Conservation (phyloP, 2,113 vertebrate genomes). For the Oreotrochilus melanogaster region DNA sequence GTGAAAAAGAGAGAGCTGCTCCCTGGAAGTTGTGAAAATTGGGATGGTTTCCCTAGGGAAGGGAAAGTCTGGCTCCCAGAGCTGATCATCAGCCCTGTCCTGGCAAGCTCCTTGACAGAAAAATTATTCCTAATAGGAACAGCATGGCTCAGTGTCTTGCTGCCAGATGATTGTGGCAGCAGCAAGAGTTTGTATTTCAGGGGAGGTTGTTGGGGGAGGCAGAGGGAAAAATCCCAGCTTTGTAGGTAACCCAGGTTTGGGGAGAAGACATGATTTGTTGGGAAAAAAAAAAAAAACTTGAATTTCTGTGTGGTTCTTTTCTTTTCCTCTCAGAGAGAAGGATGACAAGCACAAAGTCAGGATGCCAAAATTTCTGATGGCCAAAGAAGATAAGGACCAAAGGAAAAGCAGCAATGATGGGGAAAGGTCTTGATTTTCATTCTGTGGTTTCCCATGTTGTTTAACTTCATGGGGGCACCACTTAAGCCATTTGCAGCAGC, state of each 20-base stretch:
- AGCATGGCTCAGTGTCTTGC: background rate
- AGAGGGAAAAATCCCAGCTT: background rate
- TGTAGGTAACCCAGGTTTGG: background rate
- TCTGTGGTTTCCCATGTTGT: background rate
- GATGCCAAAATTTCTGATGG: conserved; percentile 80
- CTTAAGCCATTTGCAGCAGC: background rate
- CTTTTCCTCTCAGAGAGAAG: conserved; percentile 72
- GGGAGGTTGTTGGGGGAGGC: background rate
- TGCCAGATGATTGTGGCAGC: conserved; percentile 7
- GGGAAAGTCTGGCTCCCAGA: background rate
- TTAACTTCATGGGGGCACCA: rapidly evolving
- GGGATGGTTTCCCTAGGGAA: conserved; percentile 15
- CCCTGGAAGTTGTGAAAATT: background rate
- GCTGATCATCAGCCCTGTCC: background rate
- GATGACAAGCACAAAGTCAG: conserved; percentile 80
- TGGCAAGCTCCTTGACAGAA: conserved; percentile 55
- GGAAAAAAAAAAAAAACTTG: background rate
- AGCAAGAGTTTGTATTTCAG: background rate
- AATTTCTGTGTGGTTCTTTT: background rate
- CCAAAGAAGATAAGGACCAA: conserved; percentile 59
- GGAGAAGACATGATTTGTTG: background rate
- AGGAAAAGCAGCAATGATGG: background rate
- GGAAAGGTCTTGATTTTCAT: conserved; percentile 38
- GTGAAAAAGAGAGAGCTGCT: background rate
- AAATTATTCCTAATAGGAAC: conserved; percentile 52